Conservation (phyloP, 2,113 vertebrate genomes). For the Charina bottae region DNA sequence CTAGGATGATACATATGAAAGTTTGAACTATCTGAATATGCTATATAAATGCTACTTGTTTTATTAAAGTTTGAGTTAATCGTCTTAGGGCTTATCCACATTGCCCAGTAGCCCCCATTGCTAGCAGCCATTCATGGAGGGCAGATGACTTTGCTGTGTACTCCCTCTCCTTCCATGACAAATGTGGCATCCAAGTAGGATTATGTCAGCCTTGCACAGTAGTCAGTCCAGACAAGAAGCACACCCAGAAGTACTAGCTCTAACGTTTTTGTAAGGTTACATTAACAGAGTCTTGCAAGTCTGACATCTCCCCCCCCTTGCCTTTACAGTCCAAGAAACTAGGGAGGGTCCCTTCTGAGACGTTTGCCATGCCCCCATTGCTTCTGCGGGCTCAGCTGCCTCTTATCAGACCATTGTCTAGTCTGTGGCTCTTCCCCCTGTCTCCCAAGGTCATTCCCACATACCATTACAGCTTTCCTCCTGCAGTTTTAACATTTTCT, state of each 20-base stretch:
- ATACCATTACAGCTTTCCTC: neutral
- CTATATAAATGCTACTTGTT: slow-evolving; percentile 7
- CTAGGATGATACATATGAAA: neutral
- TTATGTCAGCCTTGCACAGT: neutral
- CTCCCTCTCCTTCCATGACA: neutral
- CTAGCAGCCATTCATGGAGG: neutral
- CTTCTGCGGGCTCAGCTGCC: neutral
- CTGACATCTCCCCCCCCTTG: neutral
- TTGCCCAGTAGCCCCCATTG: neutral
- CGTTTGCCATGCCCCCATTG: neutral
- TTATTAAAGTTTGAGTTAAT: neutral
- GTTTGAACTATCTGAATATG: neutral
- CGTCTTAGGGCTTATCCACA: neutral
- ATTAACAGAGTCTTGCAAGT: neutral
- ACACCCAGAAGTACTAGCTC: neutral
- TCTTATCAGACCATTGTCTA: neutral
- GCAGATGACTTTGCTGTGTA: neutral
- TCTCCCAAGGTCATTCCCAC: neutral
- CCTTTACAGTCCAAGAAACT: neutral
- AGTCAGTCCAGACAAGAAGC: too few relatives aligned
- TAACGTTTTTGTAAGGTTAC: neutral
- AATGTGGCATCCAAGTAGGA: neutral
- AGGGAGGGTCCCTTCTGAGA: neutral
- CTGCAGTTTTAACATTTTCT: neutral
- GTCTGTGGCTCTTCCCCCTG: neutral